Evolutionary conservation across 2,797 vertebrate species (phyloP), one percentile per base, ranked within the genome.

Genomic region (Amazonetta brasiliensis): DNA sequence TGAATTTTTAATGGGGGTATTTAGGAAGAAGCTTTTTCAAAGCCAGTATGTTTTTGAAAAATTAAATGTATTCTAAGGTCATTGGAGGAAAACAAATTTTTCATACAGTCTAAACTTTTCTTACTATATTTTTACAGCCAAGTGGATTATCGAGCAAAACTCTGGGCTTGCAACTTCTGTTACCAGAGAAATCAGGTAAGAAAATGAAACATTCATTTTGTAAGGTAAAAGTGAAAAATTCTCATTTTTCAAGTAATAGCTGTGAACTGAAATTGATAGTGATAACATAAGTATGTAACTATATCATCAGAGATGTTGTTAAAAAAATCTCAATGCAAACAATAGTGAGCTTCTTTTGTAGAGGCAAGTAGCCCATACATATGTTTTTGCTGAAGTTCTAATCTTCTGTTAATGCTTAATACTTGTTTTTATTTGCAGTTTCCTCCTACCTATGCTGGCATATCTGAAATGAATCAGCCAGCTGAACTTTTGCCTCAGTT

Each of bases 141-240:
- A 95, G 99, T 99, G 98, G 99, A 99, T 98, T 99, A 99, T 98
- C 98, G 99, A 97, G 99, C 99, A 92, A 99, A 99, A 97, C 98
- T 99, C 50, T 99, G 99, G 99, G 99, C 99, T 86, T 99, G 99
- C 97, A 99, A 99, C 98, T 99, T 99, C 95, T 99, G 99, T 97
- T 99, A 99, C 97, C 99, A 99, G 97, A 99, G 99, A 97, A 99
- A 99, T 97, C 99, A 99, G 99, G 99, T 99, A 98, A 98, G 97
- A 95, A 90, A 91, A 66, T 22, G 3, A 77, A 92, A 50, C 3
- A 20, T 46, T 95, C 14, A 62, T 26, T 77, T 59, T 56, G 22
- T n/a, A 37, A 64, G 26, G 12, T 41, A n/a, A 66, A 84, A 95
- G 33, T 50, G 17, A 54, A 84, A 73, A 79, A 22, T 64, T 26